Percentiles rank a stretch among this genome's conserved stretches.
Evolutionary conservation across 2,888 invertebrate genomes (phyloP).

Genomic region (Bombyx huttoni): DNA sequence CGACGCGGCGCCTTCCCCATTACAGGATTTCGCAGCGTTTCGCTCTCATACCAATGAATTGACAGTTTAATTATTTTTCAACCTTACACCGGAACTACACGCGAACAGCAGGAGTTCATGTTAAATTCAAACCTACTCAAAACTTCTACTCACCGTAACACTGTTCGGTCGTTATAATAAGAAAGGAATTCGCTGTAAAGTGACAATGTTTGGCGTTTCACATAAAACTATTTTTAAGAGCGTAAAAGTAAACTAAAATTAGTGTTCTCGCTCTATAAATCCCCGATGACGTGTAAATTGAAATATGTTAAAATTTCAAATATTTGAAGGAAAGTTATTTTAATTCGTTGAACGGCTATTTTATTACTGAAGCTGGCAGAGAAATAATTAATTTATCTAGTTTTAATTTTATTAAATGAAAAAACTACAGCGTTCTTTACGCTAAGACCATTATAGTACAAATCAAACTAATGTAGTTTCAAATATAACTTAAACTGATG

Average conservation of each 20-base stretch:
- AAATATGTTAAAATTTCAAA: background rate
- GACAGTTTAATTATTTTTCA: too few relatives aligned
- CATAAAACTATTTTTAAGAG: background rate
- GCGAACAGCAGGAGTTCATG: too few relatives aligned
- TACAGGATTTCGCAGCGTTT: too few relatives aligned
- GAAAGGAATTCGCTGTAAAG: background rate
- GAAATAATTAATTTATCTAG: background rate
- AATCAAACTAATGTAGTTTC: too few relatives aligned
- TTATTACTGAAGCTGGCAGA: background rate
- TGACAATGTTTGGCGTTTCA: background rate
- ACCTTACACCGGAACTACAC: too few relatives aligned
- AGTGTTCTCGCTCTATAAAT: background rate
- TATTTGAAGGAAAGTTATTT: background rate
- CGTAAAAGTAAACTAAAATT: background rate
- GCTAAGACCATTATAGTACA: too few relatives aligned
- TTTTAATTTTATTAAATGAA: background rate
- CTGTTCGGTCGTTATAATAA: background rate
- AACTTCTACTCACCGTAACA: too few relatives aligned
- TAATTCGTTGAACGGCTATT: background rate
- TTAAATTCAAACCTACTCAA: too few relatives aligned
- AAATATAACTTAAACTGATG: too few relatives aligned
- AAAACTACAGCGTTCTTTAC: too few relatives aligned
- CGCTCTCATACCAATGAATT: too few relatives aligned
- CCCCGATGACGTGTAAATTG: background rate
- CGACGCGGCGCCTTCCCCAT: too few relatives aligned